Base-by-base conservation (phyloP, 2,888 invertebrate species). In the Drosophila gaucha region DNA sequence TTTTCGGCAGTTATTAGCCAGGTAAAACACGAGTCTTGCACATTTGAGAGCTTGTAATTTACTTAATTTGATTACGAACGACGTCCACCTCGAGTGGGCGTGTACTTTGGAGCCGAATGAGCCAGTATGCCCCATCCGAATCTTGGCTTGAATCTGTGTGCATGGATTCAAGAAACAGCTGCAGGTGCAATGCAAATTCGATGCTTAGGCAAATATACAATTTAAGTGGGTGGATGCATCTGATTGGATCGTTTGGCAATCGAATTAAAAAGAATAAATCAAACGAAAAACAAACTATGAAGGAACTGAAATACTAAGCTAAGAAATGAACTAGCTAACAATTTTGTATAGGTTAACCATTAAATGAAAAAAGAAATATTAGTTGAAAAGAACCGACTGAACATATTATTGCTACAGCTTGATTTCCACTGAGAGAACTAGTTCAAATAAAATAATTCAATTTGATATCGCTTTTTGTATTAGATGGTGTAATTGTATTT, bases 21-120 rank as follows among this genome's bases (percentile, higher is more conserved):
- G 71, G 62, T 58, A 83, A 88, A 84, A 84, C 84, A 84, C 86
- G 88, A 84, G 88, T 86, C 88, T 86, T 82, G 70, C 86, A 88
- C 88, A 88, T 86, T 84, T 83, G 83, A 86, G 77, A 70, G 88
- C 84, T 85, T 85, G 84, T 88, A 85, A 85, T 88, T 85, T 88
- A 84, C 84, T 88, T 84, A 84, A 88, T 84, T 84, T 84, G 88
- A 86, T 88, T 83, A 88, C 80, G 74, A 66, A 71, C 80, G 63
- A 65, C 63, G 75, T 62, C 65, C 62, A 67, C 52, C 58, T 55
- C 39, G 38, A 47, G 31, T 43, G 64, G 74, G 74, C 78, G 78
- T 74, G 44, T 30, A 44, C 28, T 10, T 36, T 10, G 26, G 28
- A 22, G 18, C 26, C 33, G 44, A 31, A 26, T 46, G 33, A 26